A percentile compares a stretch with the other conserved stretches of the same genome.
phyloP scores from a whole-genome alignment of 2,113 vertebrate species.

The Centropus bengalensis region DNA sequence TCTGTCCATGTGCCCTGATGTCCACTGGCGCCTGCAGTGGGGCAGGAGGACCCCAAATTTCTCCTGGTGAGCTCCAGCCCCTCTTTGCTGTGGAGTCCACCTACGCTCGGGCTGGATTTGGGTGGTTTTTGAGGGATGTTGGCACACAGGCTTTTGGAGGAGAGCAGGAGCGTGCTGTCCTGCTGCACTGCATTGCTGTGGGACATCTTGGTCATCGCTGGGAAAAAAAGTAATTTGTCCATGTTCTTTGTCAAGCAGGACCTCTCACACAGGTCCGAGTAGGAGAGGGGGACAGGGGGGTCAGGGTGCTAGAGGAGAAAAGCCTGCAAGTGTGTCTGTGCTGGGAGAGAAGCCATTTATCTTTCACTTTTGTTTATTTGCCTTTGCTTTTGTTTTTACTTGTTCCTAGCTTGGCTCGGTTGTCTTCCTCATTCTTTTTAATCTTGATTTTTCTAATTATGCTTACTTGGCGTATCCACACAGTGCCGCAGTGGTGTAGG shows the following conservation, averaged over 20 bases:
- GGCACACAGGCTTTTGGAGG: neutral
- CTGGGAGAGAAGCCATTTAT: neutral
- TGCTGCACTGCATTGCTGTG: neutral
- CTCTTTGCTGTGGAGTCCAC: neutral
- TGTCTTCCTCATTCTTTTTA: neutral
- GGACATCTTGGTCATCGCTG: neutral
- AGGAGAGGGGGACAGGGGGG: neutral
- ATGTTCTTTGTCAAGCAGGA: accelerated
- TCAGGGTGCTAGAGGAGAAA: neutral
- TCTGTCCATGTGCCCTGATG: neutral
- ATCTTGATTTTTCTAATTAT: neutral
- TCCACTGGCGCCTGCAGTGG: accelerated
- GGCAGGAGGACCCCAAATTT: neutral
- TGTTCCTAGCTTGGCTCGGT: neutral
- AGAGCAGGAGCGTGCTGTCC: neutral
- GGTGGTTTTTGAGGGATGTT: neutral
- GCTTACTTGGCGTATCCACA: neutral
- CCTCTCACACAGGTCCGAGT: accelerated
- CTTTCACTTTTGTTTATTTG: neutral
- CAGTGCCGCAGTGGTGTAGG: accelerated
- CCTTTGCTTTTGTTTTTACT: neutral
- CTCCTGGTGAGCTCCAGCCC: neutral
- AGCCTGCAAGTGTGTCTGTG: neutral
- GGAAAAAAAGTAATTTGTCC: neutral
- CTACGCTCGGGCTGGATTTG: accelerated